Base-by-base conservation (phyloP, 2,113 vertebrate species). In the Pseudolaguvia tuberculata region DNA sequence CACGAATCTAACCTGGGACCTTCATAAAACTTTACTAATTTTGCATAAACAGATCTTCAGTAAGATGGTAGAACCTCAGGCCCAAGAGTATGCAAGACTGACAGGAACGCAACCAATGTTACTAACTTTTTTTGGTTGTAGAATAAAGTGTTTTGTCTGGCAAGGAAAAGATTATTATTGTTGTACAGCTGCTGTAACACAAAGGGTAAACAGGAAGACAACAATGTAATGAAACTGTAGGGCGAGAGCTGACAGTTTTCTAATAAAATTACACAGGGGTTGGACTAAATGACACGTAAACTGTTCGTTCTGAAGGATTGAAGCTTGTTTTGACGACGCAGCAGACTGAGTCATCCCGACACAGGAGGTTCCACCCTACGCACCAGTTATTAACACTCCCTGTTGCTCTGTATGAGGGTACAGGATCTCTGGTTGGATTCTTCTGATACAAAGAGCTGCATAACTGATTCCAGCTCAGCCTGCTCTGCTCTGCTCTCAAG, bases 341-440 rank as follows among this genome's bases (percentile, higher is more conserved):
- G 61, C 20, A 70, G 6, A 29, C 55, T 76, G 65, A 76, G 74
- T 76, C 55, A 76, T 76, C 56, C 14, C 29, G 39, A 25, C 53
- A 39, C 55, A 61, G 70, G 17, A 50, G 27, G 18, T 66, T 35
- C 74, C 65, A 42, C 55, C 55, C 55, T 35, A n/a, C 21, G 20
- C 42, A 58, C 23, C 9, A 50, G 59, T n/a, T 61, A 76, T 14
- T 14, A 59, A 35, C 42, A 67, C 39, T 56, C 52, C 42, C 31
- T 14, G 29, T 17, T 10, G 11, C 27, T 20, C 12, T 35, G 63
- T 42, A 56, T 11, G 47, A 23, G 39, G 29, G 6, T 20, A 51
- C 0, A 42, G 23, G 42, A 68, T 25, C 53, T 10, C 11, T 2
- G 20, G 31, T 35, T 55, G 21, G 51, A 67, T 53, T 66, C 21